Percentiles rank a stretch among this genome's conserved stretches.
Evolutionary conservation across 2,113 vertebrate species (phyloP).

Genomic region (Aramus guarauna): DNA sequence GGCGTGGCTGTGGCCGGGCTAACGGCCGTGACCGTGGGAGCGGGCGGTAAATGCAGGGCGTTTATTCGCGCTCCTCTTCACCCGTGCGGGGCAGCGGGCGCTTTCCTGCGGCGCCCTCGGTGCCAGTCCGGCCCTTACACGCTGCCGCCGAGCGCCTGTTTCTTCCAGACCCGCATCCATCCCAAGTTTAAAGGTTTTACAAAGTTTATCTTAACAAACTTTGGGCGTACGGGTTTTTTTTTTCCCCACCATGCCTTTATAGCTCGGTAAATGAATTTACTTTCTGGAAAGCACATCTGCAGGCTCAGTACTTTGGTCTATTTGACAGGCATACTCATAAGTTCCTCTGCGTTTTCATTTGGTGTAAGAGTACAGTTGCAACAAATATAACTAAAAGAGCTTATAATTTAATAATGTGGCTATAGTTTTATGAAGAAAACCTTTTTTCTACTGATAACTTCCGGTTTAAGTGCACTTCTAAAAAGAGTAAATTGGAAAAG

Average conservation of each 20-base stretch:
- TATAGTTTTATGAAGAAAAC: background rate
- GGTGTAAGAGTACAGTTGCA: too few relatives aligned
- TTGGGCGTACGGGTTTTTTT: fast-evolving
- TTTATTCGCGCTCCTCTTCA: too few relatives aligned
- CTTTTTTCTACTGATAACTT: too few relatives aligned
- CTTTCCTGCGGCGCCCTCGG: fast-evolving
- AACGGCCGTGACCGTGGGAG: fast-evolving
- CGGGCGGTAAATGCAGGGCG: fast-evolving
- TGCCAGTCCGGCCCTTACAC: fast-evolving
- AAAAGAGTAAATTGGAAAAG: background rate
- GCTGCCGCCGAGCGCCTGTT: fast-evolving
- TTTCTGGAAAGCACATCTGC: background rate
- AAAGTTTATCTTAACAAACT: background rate
- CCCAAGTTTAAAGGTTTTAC: fast-evolving
- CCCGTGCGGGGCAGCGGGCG: background rate
- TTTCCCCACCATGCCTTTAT: too few relatives aligned
- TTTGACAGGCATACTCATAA: fast-evolving
- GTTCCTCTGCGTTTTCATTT: background rate
- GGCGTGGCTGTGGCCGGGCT: fast-evolving
- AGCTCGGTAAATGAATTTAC: background rate
- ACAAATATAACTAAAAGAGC: background rate
- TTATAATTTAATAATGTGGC: background rate
- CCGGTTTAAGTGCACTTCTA: background rate
- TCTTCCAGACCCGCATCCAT: fast-evolving
- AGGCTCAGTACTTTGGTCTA: fast-evolving